Evolutionary conservation across 2,888 invertebrate species (phyloP).

Genomic region (Pammene aurita): DNA sequence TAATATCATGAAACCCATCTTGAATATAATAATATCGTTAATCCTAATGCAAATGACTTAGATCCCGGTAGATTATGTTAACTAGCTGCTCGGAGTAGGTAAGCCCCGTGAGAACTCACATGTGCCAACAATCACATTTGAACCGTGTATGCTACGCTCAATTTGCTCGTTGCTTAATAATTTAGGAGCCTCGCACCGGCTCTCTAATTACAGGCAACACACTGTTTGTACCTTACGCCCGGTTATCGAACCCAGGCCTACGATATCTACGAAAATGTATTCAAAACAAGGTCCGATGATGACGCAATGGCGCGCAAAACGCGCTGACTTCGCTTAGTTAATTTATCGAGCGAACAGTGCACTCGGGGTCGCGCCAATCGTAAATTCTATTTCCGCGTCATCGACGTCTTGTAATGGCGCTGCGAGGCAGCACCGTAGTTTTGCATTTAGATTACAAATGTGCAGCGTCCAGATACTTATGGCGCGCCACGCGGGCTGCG

Average conservation of each 20-base stretch:
- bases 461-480: conserved; percentile 51
- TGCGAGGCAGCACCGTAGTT: conserved; percentile 48
- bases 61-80: conserved; percentile 49
- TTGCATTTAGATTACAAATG: conserved; percentile 63
- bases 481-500: conserved; percentile 65
- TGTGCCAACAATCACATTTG: conserved; percentile 64
- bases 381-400: conserved; percentile 75
- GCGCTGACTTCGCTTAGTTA: conserved; percentile 69
- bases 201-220: conserved; percentile 66
- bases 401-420: conserved; percentile 58
- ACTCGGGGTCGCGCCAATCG: conserved; percentile 61
- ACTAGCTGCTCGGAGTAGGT: conserved; percentile 51
- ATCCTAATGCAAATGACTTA: neutral
- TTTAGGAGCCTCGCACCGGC: conserved; percentile 66
- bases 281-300: conserved; percentile 65
- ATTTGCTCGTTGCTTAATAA: conserved; percentile 53
- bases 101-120: conserved; percentile 72
- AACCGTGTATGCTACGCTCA: conserved; percentile 58
- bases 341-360: conserved; percentile 56
- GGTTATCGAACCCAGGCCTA: conserved; percentile 60
- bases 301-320: conserved; percentile 61
- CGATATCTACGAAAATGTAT: conserved; percentile 57
- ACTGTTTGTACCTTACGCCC: conserved; percentile 67
- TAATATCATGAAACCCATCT: neutral
- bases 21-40: conserved; percentile 2